Conservation (phyloP, 1,140 invertebrate species). For the Drosophila mauritiana region DNA sequence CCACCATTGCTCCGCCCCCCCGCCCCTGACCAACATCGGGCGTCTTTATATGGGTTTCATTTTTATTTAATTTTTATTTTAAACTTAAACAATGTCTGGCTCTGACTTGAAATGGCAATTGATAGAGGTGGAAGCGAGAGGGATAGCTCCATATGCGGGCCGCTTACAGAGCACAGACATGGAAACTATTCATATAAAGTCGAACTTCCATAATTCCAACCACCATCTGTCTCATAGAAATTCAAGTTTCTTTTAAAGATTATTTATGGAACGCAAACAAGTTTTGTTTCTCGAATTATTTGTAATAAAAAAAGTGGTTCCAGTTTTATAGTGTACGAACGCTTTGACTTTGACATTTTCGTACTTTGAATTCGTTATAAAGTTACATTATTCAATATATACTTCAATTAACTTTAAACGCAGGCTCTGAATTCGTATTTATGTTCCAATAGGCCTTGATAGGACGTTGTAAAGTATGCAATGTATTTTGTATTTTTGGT, state of each 20-base stretch:
- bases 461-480: not conserved
- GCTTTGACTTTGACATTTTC: slow-evolving; percentile 2
- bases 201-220: slow-evolving; percentile 33
- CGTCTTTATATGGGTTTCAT: slow-evolving; percentile 77
- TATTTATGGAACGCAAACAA: slow-evolving; percentile 41
- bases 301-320: slow-evolving; percentile 26
- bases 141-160: slow-evolving; percentile 66
- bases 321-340: slow-evolving; percentile 4
- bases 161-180: slow-evolving; percentile 44
- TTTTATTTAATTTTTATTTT: slow-evolving; percentile 79
- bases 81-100: slow-evolving; percentile 76
- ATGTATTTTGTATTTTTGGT: not conserved
- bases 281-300: slow-evolving; percentile 34
- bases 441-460: not conserved
- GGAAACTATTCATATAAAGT: slow-evolving; percentile 46
- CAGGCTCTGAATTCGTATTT: not conserved
- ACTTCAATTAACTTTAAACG: not conserved
- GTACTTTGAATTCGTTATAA: slow-evolving; percentile 5
- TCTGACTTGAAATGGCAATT: slow-evolving; percentile 65
- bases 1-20: slow-evolving; percentile 10
- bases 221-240: slow-evolving; percentile 29
- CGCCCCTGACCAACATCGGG: slow-evolving; percentile 20
- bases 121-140: slow-evolving; percentile 23
- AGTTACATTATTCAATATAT: not conserved
- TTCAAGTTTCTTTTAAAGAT: slow-evolving; percentile 40